Base-by-base conservation (phyloP, 2,888 invertebrate genomes). In the Amiota communis region DNA sequence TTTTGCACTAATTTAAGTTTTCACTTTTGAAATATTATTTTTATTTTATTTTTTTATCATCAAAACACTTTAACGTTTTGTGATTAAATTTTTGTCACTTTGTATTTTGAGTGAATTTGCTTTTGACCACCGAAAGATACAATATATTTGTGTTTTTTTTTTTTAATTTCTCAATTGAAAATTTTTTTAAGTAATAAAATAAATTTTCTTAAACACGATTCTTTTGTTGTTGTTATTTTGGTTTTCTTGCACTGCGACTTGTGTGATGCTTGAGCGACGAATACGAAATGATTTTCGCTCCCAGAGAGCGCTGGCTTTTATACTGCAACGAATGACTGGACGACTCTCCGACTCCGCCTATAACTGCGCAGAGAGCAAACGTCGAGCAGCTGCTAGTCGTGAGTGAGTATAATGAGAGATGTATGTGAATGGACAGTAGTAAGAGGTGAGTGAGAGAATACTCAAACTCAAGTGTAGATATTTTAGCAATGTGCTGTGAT, bases 281-380 rank as follows among this genome's bases (percentile, higher is more conserved):
- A 81, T 83, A 81, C 85, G 83, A 83, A 80, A 80, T 84, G 78
- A 78, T 79, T 77, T 75, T n/a, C n/a, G n/a, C 83, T 81, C 85
- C 83, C 87, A 78, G 85, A 84, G 81, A 76, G 78, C 51, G 15
- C 36, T 6, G 36, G 65, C 63, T 79, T 89, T 87, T 89, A 89
- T 89, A 88, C 82, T 76, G 78, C 76, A 73, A 72, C 64, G 20
- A 36, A 36, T 36, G 70, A 63, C 67, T 76, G 53, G 81, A 77
- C n/a, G n/a, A n/a, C n/a, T n/a, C n/a, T n/a, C n/a, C n/a, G n/a
- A n/a, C 85, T 83, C 86, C 87, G 85, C 87, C 87, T 82, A 78
- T 83, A 36, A 36, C 36, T 36, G 36, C 36, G 36, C 36, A 36
- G 36, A 36, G 36, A 36, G 36, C 36, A 6, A 36, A 36, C 36